Conservation (phyloP, 2,113 vertebrate species). For the Dipodomys stephensi region DNA sequence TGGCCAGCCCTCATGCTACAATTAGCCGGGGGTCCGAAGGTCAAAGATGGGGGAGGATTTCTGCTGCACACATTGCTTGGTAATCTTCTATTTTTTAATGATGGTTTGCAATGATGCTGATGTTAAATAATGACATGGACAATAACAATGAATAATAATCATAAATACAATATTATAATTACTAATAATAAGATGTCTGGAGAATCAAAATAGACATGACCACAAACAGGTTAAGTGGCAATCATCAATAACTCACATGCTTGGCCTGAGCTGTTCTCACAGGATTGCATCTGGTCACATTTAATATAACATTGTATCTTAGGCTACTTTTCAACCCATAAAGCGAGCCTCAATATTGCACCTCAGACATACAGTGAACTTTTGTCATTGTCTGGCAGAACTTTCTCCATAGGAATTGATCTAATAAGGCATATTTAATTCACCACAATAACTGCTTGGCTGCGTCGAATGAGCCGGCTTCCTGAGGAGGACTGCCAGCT, state of each 20-base stretch:
- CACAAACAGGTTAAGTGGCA: neutral
- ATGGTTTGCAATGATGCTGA: neutral
- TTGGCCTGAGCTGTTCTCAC: neutral
- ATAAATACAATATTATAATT: too few species aligned
- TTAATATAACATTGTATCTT: neutral
- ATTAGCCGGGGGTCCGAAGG: too few species aligned
- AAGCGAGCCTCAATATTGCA: neutral
- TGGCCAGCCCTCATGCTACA: neutral
- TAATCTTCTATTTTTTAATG: neutral
- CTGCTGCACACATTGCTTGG: neutral
- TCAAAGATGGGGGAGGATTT: neutral
- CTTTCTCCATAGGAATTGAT: neutral
- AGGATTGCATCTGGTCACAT: neutral
- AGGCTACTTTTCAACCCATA: neutral
- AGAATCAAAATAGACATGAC: neutral
- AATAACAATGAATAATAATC: too few species aligned
- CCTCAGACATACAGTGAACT: neutral
- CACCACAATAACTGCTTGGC: neutral
- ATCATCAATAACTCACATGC: neutral
- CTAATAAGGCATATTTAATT: neutral
- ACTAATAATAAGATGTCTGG: neutral
- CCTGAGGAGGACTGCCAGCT: rapidly evolving
- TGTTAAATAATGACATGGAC: neutral
- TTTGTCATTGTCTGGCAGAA: neutral
- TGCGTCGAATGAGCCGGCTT: neutral